Evolutionary conservation across 2,113 vertebrate species (phyloP).

Genomic region (Centrocercus urophasianus): DNA sequence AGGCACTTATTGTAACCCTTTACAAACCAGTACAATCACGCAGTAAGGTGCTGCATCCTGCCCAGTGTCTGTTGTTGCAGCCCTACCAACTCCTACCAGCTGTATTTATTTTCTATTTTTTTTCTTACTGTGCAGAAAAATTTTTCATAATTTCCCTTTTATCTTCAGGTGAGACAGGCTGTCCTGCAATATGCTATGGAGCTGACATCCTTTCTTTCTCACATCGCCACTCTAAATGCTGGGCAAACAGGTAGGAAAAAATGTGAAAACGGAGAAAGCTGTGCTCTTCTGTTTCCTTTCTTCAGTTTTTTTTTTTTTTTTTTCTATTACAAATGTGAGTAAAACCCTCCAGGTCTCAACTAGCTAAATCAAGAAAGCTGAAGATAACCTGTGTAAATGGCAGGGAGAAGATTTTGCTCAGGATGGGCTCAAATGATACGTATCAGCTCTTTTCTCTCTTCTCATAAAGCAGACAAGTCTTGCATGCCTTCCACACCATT

Average conservation of each 20-base stretch:
- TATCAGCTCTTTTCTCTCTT: neutral
- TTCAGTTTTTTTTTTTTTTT: neutral
- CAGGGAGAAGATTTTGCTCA: neutral
- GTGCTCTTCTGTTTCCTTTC: neutral
- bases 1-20: neutral
- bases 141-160: neutral
- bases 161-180: neutral
- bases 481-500: constrained; percentile 9
- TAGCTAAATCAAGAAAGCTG: neutral
- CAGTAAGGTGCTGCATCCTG: neutral
- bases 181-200: neutral
- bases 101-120: too few species aligned
- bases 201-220: neutral
- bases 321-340: neutral
- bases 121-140: neutral
- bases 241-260: neutral
- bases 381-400: neutral
- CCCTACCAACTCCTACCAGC: neutral
- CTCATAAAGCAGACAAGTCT: neutral
- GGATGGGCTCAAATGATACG: neutral
- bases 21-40: neutral
- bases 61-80: neutral
- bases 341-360: neutral
- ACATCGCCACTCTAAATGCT: neutral
- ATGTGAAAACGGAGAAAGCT: neutral